Evolutionary conservation across 2,888 invertebrate genomes (phyloP).

Genomic region (Sinhomidia bicolor): DNA sequence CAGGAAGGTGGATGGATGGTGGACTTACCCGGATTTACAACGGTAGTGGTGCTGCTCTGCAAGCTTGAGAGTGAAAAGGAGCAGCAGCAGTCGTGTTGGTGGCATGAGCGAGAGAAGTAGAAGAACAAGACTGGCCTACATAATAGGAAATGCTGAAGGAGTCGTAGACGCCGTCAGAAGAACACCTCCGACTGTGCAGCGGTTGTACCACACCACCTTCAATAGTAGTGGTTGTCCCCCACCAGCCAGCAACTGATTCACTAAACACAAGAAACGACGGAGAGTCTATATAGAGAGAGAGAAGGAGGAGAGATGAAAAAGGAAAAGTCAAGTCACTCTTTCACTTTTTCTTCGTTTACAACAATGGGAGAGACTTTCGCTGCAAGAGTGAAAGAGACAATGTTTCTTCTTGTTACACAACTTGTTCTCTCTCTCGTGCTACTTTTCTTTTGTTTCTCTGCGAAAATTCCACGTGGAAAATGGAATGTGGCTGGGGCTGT

Average conservation of each 20-base stretch:
- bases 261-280: no score
- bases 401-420: neutral
- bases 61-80: neutral
- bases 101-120: conserved; percentile 2
- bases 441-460: neutral
- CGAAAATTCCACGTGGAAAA: conserved; percentile 16
- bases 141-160: neutral
- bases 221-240: no score
- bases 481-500: neutral
- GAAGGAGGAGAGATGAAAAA: neutral
- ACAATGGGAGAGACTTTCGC: conserved; percentile 14
- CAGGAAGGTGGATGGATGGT: neutral
- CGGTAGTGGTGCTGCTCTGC: no score
- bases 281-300: conserved; percentile 16
- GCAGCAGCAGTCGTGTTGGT: neutral
- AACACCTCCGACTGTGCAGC: conserved; percentile 1
- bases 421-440: neutral
- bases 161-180: neutral
- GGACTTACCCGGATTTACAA: conserved; percentile 34
- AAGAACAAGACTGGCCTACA: conserved; percentile 17
- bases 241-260: no score
- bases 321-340: conserved; percentile 28
- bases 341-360: neutral
- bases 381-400: no score
- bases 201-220: neutral